Evolutionary conservation across 2,888 invertebrate species (phyloP).

Genomic region (Scaptomyza tumidula): DNA sequence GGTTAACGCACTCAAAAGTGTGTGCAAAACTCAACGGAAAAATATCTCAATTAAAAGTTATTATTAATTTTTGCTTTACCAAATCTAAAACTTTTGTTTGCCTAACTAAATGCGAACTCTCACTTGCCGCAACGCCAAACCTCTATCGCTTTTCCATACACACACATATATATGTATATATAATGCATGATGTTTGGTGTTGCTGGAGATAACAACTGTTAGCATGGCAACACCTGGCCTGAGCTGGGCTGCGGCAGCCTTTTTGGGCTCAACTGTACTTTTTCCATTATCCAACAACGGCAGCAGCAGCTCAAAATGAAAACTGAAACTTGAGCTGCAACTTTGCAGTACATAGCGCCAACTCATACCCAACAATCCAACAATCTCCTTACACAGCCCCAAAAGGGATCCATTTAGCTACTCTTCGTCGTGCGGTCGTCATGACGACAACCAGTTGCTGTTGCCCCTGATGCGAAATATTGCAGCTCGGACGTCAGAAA

Average conservation of each 20-base stretch:
- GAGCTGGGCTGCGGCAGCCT: no score
- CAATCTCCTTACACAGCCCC: neutral
- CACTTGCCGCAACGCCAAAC: neutral
- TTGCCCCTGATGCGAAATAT: conserved; percentile 36
- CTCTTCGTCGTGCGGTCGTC: conserved; percentile 29
- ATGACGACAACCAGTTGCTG: conserved; percentile 74
- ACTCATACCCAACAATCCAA: neutral
- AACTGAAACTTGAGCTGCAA: conserved; percentile 25
- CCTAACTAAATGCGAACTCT: conserved; percentile 1
- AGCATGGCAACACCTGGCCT: conserved; percentile 25
- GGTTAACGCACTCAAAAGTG: neutral
- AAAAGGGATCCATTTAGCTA: neutral
- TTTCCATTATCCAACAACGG: conserved; percentile 30
- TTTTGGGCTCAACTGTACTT: conserved; percentile 53
- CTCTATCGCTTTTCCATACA: neutral
- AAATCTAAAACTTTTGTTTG: neutral
- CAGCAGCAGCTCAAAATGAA: conserved; percentile 12
- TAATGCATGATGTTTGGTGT: conserved; percentile 17
- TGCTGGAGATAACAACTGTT: conserved; percentile 9
- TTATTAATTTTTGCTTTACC: neutral
- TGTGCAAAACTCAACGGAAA: neutral
- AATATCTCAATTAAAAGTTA: neutral
- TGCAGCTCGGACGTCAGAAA: conserved; percentile 67
- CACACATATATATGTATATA: neutral
- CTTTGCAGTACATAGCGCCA: neutral